Percentiles rank a stretch among this genome's conserved stretches.
Conservation (phyloP, 2,113 vertebrate species). For the Cyprinus carpio region DNA sequence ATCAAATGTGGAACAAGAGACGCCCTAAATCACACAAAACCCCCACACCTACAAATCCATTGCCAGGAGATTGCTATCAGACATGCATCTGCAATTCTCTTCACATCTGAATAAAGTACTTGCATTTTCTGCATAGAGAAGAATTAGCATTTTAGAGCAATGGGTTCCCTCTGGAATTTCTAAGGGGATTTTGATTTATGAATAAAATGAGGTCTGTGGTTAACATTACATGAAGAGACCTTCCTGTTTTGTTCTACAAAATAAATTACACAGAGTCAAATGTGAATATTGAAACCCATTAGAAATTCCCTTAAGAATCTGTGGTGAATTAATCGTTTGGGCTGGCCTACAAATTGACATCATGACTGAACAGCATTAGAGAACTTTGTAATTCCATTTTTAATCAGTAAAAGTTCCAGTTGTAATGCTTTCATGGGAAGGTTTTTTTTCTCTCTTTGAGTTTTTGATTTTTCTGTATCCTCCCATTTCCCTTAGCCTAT, state of each 20-base stretch:
- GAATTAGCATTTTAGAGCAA: not conserved
- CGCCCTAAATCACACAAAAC: conserved; percentile 48
- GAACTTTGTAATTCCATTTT: not conserved
- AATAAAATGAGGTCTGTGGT: not conserved
- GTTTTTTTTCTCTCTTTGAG: not conserved
- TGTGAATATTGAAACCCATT: conserved; percentile 2
- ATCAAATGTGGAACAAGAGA: conserved; percentile 57
- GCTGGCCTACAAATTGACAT: not conserved
- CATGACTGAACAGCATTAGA: not conserved
- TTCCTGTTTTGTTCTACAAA: conserved; percentile 4
- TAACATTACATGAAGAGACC: not conserved
- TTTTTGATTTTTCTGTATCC: conserved; percentile 1
- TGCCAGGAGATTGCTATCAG: conserved; percentile 29
- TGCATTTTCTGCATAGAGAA: not conserved
- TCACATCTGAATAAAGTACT: not conserved
- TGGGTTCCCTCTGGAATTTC: not conserved
- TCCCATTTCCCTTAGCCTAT: conserved; percentile 22
- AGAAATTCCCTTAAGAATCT: not conserved
- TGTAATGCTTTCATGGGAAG: not conserved
- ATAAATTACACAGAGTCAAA: conserved; percentile 4
- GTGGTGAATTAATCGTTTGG: not conserved
- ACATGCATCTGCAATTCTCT: not conserved
- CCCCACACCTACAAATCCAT: conserved; percentile 44
- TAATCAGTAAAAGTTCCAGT: not conserved
- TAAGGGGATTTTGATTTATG: not conserved